A percentile compares a stretch with the other conserved stretches of the same genome.
Conservation (phyloP, 2,113 vertebrate genomes). For the Callipepla californica region DNA sequence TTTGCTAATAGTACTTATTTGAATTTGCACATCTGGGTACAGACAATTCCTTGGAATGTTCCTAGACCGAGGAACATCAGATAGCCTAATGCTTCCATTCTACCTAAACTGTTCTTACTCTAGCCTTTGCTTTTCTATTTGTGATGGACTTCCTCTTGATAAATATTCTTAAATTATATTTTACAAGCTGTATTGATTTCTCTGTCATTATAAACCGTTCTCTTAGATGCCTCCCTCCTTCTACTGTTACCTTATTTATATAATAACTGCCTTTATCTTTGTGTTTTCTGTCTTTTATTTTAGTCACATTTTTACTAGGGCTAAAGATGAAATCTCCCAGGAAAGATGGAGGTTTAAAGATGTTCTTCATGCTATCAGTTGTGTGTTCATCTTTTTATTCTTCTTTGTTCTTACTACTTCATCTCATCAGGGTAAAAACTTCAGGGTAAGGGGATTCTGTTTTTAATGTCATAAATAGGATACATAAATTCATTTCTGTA, state of each 20-base stretch:
- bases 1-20: not conserved
- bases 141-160: not conserved
- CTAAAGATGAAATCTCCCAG: constrained; percentile 68
- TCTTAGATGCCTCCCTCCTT: constrained; percentile 29
- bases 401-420: constrained; percentile 63
- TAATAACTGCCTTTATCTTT: constrained; percentile 54
- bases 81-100: not conserved
- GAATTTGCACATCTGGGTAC: not conserved
- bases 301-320: constrained; percentile 60
- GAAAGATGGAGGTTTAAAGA: constrained; percentile 63
- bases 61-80: not conserved
- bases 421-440: constrained; percentile 62
- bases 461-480: constrained; percentile 18
- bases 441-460: constrained; percentile 70
- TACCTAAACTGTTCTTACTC: constrained; percentile 7
- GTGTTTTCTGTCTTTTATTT: constrained; percentile 64
- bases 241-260: constrained; percentile 12
- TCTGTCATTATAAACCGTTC: not conserved
- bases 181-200: not conserved
- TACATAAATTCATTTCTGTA: constrained; percentile 1
- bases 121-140: constrained; percentile 25
- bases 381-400: constrained; percentile 56
- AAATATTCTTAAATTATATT: not conserved
- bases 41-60: not conserved
- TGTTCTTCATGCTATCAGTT: constrained; percentile 56